Base-by-base conservation (phyloP, 2,888 invertebrate species). In the Psylliodes chrysocephalus region DNA sequence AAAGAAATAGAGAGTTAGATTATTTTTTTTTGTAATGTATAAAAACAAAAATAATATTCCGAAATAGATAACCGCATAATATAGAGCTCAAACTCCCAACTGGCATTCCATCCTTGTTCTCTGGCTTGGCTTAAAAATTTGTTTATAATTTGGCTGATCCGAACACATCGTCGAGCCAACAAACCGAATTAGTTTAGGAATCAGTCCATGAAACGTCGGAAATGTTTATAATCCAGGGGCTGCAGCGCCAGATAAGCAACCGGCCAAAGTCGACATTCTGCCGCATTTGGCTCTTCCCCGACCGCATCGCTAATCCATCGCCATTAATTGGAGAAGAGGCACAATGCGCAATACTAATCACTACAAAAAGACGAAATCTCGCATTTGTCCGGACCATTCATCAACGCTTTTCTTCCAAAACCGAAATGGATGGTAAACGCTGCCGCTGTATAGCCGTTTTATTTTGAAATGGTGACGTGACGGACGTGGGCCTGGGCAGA, bases 281-380 rank as follows among this genome's bases (percentile, higher is more conserved):
- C 71, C 66, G 71, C 66, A 66, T 54, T 62, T 60, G 44, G 67
- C 63, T 65, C 63, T 60, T 47, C 57, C 44, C 60, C 62, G 66
- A 69, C 72, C 72, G 72, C 74, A 71, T 68, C 69, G 69, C 66
- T 71, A 72, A 74, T 72, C 72, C 71, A 71, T 67, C 62, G 73
- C 68, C 71, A 71, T 72, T 74, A 71, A 74, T 71, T 71, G 67
- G 67, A 55, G 66, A 64, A 42, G 49, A 28, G 42, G 62, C 63
- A 68, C 69, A 69, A 71, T 71, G 72, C 72, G 69, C 71, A 69
- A 68, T 69, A 68, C 71, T 71, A 74, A 72, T 73, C 70, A 65
- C 66, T 70, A 67, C 71, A 73, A 71, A 71, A 70, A 71, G 66
- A 68, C 54, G 64, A 69, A 46, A 70, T 69, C 70, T 69, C 60